Conservation (phyloP, 2,113 vertebrate species). For the Myanophis thanlyinensis region DNA sequence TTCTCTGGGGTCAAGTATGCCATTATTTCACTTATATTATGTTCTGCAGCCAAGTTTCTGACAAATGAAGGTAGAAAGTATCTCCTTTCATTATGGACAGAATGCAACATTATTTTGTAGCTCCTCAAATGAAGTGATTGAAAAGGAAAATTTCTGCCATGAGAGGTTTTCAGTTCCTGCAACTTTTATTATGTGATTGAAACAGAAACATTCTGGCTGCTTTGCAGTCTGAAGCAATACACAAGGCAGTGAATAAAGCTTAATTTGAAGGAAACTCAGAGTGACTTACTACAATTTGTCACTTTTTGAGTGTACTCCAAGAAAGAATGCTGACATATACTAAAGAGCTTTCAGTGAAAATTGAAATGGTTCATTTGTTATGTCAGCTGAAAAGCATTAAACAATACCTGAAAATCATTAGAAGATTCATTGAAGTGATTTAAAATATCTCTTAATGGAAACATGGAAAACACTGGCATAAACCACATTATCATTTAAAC, state of each 20-base stretch:
- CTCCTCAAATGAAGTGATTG: conserved; percentile 31
- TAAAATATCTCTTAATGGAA: conserved; percentile 68
- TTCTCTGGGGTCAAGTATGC: conserved; percentile 8
- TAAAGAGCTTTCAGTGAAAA: conserved; percentile 70
- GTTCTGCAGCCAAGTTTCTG: background rate
- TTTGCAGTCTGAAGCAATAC: conserved; percentile 50
- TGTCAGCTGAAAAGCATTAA: conserved; percentile 69
- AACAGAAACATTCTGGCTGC: conserved; percentile 37
- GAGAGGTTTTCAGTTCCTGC: conserved; percentile 52
- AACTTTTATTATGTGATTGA: conserved; percentile 48
- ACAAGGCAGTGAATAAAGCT: conserved; percentile 43
- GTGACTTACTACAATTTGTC: conserved; percentile 66
- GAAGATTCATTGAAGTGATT: conserved; percentile 70
- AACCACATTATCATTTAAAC: conserved; percentile 59
- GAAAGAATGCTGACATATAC: conserved; percentile 65
- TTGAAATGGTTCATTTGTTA: conserved; percentile 71
- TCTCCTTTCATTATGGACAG: conserved; percentile 10
- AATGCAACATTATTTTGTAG: conserved; percentile 18
- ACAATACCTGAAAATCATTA: conserved; percentile 70
- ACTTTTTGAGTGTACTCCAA: conserved; percentile 67
- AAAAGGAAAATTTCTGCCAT: conserved; percentile 40
- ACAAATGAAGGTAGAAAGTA: conserved; percentile 37
- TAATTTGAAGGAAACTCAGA: conserved; percentile 36
- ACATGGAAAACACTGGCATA: conserved; percentile 52
- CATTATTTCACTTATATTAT: background rate